Evolutionary conservation across 2,113 vertebrate species (phyloP).

Genomic region (Anoura caudifer): DNA sequence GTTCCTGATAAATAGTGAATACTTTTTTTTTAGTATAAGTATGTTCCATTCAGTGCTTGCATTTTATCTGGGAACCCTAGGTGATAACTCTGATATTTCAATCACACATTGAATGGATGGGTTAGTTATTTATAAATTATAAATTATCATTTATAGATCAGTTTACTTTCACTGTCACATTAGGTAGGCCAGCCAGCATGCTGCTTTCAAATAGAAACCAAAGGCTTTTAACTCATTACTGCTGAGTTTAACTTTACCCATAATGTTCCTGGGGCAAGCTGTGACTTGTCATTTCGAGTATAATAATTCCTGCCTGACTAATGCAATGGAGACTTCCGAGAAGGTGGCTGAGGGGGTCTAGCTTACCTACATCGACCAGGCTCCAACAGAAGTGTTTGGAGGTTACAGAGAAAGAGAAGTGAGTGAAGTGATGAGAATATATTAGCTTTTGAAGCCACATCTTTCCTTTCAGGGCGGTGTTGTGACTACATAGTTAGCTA

Average conservation of each 20-base stretch:
- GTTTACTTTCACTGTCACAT: slow-evolving; percentile 28
- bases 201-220: slow-evolving; percentile 6
- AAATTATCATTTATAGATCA: slow-evolving; percentile 36
- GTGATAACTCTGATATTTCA: slow-evolving; percentile 6
- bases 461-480: background rate
- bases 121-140: slow-evolving; percentile 41
- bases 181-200: slow-evolving; percentile 5
- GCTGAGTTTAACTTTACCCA: slow-evolving; percentile 32
- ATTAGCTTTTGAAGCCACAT: background rate
- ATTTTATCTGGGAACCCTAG: background rate
- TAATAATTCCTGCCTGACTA: background rate
- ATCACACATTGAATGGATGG: background rate
- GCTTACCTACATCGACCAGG: background rate
- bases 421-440: background rate
- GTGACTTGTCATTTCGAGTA: background rate
- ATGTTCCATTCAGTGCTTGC: background rate
- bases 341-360: background rate
- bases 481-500: background rate
- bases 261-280: background rate
- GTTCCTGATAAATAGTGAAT: background rate
- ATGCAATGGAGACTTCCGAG: background rate
- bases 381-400: background rate
- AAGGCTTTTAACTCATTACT: slow-evolving; percentile 10
- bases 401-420: background rate
- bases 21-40: background rate